Base-by-base conservation (phyloP, 2,888 invertebrate genomes). In the Euzetes globulus region DNA sequence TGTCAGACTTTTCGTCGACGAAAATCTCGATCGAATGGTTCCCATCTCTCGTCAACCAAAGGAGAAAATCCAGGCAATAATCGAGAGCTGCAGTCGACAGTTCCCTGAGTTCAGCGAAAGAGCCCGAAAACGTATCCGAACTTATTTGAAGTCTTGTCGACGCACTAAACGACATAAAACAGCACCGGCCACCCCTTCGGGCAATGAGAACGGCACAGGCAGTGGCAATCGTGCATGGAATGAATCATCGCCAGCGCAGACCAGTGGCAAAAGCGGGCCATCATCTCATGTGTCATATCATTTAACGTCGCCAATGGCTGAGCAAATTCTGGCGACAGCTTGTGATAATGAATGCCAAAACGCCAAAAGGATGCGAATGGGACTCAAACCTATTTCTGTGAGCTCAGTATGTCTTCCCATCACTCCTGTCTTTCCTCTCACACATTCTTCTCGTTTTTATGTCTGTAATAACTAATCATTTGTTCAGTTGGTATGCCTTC, bases 311-410 rank as follows among this genome's bases (percentile, higher is more conserved):
- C 94, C 94, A 79, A 94, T 94, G 84, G 96, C 96, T 72, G 96
- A 96, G 84, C 92, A 94, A 84, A 93, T 96, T 82, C 86, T 96
- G 82, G 94, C 95, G 78, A 90, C 91, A 82, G 96, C 96, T 77
- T 96, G 96, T 84, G 96, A 96, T 85, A 96, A 96, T 83, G 96
- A 96, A 86, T 93, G 93, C 84, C 90, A 94, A 84, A 96, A 96
- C 84, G 96, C 95, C 77, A 96, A 96, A 85, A 88, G 95, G 82
- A 96, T 96, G 95, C 88, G 95, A 79, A 88, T 95, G 82, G 96
- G 96, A 71, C 86, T 96, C 80, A 96, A 96, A 83, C 96, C 96
- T 63, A 91, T 94, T 41, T 55, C 78, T 33, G 76, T 76, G 76
- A 75, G 75, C 72, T 47, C 37, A 68, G 41, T 68, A 68, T 68